Evolutionary conservation across 2,113 vertebrate species (phyloP).

Genomic region (Hystrix brachyura): DNA sequence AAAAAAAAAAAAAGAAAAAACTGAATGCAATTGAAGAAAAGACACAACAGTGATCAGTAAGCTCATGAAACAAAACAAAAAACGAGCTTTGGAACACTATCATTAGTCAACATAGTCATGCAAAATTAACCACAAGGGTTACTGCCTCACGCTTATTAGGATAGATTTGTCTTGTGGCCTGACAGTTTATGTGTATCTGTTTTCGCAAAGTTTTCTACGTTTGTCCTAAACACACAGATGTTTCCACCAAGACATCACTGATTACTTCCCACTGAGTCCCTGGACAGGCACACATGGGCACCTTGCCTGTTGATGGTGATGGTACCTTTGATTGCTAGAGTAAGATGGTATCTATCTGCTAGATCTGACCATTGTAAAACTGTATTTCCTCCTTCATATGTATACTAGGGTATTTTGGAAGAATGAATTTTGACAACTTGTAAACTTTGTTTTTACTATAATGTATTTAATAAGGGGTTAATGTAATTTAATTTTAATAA

Average conservation of each 20-base stretch:
- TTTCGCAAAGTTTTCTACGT: background rate
- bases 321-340: background rate
- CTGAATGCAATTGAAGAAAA: background rate
- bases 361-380: background rate
- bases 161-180: background rate
- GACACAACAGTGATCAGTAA: background rate
- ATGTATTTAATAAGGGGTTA: background rate
- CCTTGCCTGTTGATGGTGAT: background rate
- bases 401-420: background rate
- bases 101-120: background rate
- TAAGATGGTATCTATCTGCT: background rate
- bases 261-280: background rate
- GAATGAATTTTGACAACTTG: background rate
- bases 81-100: background rate
- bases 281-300: background rate
- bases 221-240: background rate
- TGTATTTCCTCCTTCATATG: background rate
- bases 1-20: background rate
- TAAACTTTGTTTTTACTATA: background rate
- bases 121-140: background rate
- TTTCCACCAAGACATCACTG: background rate
- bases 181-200: background rate
- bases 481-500: background rate
- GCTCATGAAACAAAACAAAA: background rate
- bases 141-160: background rate